Percentiles rank a stretch among this genome's conserved stretches.
These are phyloP conservation scores for Mermis nigrescens DNA, from an alignment of 2,888 invertebrate genomes.

Conservation along the genomic window DNA sequence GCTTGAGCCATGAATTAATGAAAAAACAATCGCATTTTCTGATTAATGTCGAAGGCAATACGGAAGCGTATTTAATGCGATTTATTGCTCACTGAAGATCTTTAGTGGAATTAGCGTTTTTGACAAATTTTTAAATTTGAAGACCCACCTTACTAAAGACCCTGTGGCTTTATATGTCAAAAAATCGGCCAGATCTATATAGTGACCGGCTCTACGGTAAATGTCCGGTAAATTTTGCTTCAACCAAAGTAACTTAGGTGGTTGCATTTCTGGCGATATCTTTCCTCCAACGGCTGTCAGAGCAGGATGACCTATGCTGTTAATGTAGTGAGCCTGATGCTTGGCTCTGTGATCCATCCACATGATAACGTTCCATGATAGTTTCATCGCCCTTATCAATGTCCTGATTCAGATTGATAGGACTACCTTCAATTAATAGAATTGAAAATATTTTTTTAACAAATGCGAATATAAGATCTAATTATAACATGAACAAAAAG, in stretches of 20 bases:
- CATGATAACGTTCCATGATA: slow-evolving; percentile 55
- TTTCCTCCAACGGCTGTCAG: slow-evolving; percentile 70
- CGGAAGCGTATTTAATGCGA: too few species aligned
- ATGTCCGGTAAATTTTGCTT: slow-evolving; percentile 40
- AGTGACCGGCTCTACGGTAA: slow-evolving; percentile 12
- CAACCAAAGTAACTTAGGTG: slow-evolving; percentile 78
- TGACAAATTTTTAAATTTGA: too few species aligned
- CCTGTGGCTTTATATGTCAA: slow-evolving; percentile 77
- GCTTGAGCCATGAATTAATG: too few species aligned
- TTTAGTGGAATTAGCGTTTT: too few species aligned
- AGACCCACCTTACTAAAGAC: slow-evolving; percentile 43
- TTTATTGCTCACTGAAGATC: too few species aligned
- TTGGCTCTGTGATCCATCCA: slow-evolving; percentile 82
- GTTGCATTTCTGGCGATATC: slow-evolving; percentile 88
- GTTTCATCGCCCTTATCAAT: too few species aligned
- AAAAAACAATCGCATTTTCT: too few species aligned
- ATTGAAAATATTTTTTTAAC: too few species aligned
- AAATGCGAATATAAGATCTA: too few species aligned
- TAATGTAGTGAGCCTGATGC: slow-evolving; percentile 58
- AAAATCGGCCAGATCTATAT: slow-evolving; percentile 81
- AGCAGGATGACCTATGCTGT: slow-evolving; percentile 51
- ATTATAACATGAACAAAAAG: too few species aligned
- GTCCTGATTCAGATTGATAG: background rate
- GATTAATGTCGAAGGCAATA: too few species aligned
- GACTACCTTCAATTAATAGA: too few species aligned